Evolutionary conservation across 1,140 invertebrate genomes (phyloP), one percentile per base, ranked within the genome.

Genomic region (Lepidurus packardi): DNA sequence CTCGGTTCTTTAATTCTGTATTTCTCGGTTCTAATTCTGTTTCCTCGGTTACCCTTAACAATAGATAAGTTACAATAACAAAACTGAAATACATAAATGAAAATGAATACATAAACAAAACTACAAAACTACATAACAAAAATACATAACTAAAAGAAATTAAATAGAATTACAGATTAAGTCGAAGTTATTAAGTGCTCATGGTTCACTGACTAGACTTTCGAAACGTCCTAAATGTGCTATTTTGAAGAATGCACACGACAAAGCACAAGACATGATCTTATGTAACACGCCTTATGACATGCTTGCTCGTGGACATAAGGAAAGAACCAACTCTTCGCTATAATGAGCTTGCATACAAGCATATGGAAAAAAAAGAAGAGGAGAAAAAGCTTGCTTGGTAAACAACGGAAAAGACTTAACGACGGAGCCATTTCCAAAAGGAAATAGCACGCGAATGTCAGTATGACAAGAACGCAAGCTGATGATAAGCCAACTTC

Each of bases 221-320:
- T 9, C 53, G 5, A 65, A 65, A 21, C 21, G 16, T n/a, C 13
- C 53, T 13, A 65, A 65, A 65, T 7, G 53, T n/a, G 53, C 13
- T 65, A n/a, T 65, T 65, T 65, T 65, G 53, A 65, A 65, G 53
- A 65, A 65, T 65, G 53, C 53, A 65, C 53, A 65, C 8, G 53
- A 13, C 7, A 21, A 21, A 16, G 21, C 53, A 21, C 8, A 21
- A 13, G 7, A 21, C 16, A 16, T 21, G 21, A 1, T n/a, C 53
- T 65, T 13, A 21, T 65, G 45, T 65, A n/a, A 21, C 53, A 65
- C 53, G 53, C 4, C 21, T 65, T 13, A 21, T 65, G 6, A 16
- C 53, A 65, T 16, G 53, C 53, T 65, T 65, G 53, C 16, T 9
- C 6, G 16, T 65, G 16, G 53, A 65, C 16, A 65, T 21, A 65